Percentiles rank a stretch among this genome's conserved stretches.
Conservation (phyloP, 1,140 invertebrate genomes). For the Heliconius congener region DNA sequence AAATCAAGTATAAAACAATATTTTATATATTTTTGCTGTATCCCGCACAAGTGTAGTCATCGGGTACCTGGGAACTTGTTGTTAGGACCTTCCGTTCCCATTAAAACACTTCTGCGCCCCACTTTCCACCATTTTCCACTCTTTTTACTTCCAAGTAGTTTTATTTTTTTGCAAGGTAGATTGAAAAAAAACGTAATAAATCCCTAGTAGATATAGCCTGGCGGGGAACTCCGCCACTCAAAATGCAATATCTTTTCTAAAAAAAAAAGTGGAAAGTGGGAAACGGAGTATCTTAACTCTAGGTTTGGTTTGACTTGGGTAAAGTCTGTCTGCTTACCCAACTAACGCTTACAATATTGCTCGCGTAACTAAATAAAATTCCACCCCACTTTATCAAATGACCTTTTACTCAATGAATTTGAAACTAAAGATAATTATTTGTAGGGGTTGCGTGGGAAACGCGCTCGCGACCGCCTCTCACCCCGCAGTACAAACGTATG, state of each 20-base stretch:
- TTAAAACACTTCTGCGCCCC: too few species aligned
- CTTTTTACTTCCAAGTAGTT: too few species aligned
- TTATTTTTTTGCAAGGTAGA: too few species aligned
- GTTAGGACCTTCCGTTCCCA: too few species aligned
- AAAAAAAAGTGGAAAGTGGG: not conserved
- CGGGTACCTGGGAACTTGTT: too few species aligned
- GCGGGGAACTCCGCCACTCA: too few species aligned
- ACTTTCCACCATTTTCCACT: too few species aligned
- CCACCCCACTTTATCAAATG: not conserved
- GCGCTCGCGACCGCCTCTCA: slow-evolving; percentile 32
- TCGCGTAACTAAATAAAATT: not conserved
- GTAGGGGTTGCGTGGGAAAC: slow-evolving; percentile 43
- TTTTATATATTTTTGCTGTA: too few species aligned
- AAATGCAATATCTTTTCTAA: not conserved
- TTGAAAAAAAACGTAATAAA: too few species aligned
- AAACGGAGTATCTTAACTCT: not conserved
- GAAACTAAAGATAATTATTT: slow-evolving; percentile 31
- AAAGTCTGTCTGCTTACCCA: not conserved
- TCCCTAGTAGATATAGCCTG: too few species aligned
- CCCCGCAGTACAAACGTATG: slow-evolving; percentile 21
- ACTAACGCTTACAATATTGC: not conserved
- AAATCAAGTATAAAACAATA: not conserved
- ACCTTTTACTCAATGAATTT: slow-evolving; percentile 23
- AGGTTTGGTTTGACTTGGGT: not conserved
- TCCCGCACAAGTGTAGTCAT: too few species aligned